Percentiles rank a stretch among this genome's conserved stretches.
phyloP scores from a whole-genome alignment of 23 tunicate genomes.

The Oikopleura dioica region DNA sequence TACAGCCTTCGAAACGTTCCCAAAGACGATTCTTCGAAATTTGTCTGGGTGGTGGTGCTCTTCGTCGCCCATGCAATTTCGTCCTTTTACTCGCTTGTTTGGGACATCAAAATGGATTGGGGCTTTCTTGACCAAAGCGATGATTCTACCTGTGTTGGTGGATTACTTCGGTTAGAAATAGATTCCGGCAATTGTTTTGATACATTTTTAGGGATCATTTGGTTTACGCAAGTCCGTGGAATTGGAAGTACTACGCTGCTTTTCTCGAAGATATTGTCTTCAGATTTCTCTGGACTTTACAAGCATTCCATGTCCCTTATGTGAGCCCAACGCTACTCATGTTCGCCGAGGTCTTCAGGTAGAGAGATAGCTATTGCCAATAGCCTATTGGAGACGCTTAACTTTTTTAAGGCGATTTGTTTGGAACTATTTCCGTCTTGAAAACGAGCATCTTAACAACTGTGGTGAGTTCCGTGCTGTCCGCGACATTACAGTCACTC shows the following conservation, averaged over 20 bases:
- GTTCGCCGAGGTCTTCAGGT: constrained; percentile 50
- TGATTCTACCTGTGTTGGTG: too few species aligned
- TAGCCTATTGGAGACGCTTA: background rate
- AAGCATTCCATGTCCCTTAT: background rate
- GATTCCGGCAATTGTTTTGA: too few species aligned
- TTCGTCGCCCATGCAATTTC: background rate
- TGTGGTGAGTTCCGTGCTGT: constrained; percentile 97
- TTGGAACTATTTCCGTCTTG: constrained; percentile 90
- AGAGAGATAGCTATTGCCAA: background rate
- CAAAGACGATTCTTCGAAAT: too few species aligned
- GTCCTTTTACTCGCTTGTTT: constrained; percentile 65
- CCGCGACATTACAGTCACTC: constrained; percentile 76
- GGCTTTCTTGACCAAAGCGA: constrained; percentile 71
- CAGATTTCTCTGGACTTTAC: constrained; percentile 54
- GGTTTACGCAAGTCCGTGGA: background rate
- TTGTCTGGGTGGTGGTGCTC: background rate
- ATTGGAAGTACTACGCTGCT: constrained; percentile 52
- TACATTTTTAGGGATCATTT: background rate
- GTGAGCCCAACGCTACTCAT: constrained; percentile 11
- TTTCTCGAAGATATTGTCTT: constrained; percentile 31
- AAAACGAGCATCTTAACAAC: constrained; percentile 89
- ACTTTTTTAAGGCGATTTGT: constrained; percentile 38
- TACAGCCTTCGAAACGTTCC: too few species aligned
- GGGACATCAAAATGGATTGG: constrained; percentile 99
- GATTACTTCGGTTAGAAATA: too few species aligned